These are phyloP conservation scores for Clarias fuscus DNA, from an alignment of 2,797 vertebrate species.

Conservation along the genomic window DNA sequence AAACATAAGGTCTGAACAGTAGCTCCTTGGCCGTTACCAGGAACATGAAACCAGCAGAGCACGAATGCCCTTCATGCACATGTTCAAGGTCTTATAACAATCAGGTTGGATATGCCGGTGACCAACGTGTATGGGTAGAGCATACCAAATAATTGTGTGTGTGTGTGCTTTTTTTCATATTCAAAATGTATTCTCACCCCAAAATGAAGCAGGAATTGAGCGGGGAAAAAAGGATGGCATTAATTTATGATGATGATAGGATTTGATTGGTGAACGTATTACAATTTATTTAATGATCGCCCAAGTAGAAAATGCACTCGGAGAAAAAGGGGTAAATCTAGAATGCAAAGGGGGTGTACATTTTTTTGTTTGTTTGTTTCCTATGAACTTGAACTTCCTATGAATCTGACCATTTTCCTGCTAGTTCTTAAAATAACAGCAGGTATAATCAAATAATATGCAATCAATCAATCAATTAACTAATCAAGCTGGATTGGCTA, in stretches of 20 bases:
- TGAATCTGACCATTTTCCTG: background rate
- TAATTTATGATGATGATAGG: background rate
- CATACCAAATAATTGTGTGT: background rate
- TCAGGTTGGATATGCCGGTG: background rate
- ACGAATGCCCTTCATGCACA: constrained; percentile 14
- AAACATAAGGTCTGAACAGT: background rate
- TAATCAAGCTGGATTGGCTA: background rate
- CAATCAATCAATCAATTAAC: background rate
- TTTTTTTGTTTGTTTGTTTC: background rate
- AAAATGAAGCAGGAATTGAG: background rate
- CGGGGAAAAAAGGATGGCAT: background rate
- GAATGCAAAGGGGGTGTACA: too few relatives aligned
- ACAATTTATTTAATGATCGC: background rate
- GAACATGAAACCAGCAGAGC: constrained; percentile 28
- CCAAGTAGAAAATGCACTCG: background rate
- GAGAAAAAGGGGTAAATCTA: background rate
- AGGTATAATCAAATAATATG: background rate
- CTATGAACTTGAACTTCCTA: background rate
- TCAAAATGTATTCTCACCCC: background rate
- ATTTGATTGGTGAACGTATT: background rate
- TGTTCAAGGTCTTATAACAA: constrained; percentile 27
- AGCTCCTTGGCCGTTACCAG: background rate
- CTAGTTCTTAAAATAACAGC: background rate
- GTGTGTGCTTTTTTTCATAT: background rate
- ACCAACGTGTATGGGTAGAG: background rate